Conservation (phyloP, 2,797 vertebrate genomes). For the Peromyscus melanophrys region DNA sequence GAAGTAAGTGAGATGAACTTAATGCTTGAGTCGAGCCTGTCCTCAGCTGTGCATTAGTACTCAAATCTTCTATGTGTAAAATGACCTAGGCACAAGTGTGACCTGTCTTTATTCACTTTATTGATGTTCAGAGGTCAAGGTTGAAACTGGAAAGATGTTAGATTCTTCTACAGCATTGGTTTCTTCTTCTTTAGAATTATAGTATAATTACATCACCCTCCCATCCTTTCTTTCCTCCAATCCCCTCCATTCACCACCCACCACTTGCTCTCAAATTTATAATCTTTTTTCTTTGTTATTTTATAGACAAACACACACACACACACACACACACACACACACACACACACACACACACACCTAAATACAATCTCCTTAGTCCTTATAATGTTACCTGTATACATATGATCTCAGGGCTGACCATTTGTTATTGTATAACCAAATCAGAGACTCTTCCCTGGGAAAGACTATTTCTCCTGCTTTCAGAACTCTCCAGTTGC, state of each 20-base stretch:
- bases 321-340: background rate
- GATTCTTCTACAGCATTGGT: background rate
- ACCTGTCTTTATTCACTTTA: background rate
- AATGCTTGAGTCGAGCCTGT: background rate
- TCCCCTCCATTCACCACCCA: background rate
- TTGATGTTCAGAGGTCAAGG: conserved; percentile 20
- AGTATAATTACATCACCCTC: background rate
- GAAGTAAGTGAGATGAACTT: background rate
- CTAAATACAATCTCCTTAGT: background rate
- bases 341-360: background rate
- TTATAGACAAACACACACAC: background rate
- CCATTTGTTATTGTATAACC: background rate
- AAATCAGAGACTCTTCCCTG: background rate
- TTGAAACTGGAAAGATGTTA: conserved; percentile 8
- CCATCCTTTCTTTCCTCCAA: background rate
- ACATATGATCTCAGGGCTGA: background rate
- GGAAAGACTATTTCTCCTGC: background rate
- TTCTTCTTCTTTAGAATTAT: background rate
- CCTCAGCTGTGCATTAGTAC: background rate
- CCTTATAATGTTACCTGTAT: background rate
- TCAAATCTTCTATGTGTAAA: conserved; percentile 5
- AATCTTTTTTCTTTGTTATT: background rate
- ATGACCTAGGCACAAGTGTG: background rate
- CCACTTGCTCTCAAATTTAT: background rate
- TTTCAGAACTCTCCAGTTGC: background rate